Percentiles rank a stretch among this genome's conserved stretches.
phyloP scores from a whole-genome alignment of 2,888 invertebrate species.

The Melieria omissa region DNA sequence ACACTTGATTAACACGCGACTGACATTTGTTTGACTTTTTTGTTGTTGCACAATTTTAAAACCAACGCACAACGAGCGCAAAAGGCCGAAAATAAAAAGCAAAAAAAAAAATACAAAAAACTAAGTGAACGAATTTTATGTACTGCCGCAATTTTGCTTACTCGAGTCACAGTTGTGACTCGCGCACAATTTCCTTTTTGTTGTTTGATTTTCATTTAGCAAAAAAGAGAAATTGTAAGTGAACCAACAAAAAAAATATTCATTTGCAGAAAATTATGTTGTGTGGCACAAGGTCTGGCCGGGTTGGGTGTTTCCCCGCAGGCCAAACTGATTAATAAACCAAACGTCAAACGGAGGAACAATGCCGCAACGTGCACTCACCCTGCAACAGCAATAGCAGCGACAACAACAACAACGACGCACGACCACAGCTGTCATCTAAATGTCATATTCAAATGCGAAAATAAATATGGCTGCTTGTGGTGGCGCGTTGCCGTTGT shows the following conservation, averaged over 20 bases:
- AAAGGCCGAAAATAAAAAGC: slow-evolving; percentile 31
- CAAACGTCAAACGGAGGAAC: slow-evolving; percentile 61
- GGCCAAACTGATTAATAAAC: slow-evolving; percentile 67
- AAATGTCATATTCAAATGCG: slow-evolving; percentile 61
- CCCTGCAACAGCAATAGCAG: slow-evolving; percentile 15
- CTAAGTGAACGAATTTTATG: slow-evolving; percentile 17
- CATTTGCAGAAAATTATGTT: slow-evolving; percentile 54
- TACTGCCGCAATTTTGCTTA: slow-evolving; percentile 19
- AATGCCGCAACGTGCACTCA: slow-evolving; percentile 30
- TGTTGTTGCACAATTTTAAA: slow-evolving; percentile 25
- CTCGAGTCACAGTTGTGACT: no score
- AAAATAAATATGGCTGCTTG: slow-evolving; percentile 41
- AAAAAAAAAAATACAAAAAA: slow-evolving; percentile 8
- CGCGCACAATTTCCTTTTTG: no score
- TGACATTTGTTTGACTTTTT: slow-evolving; percentile 63
- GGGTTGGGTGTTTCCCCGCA: slow-evolving; percentile 47
- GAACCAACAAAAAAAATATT: slow-evolving; percentile 42
- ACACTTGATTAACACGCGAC: slow-evolving; percentile 66
- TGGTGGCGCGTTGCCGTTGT: slow-evolving; percentile 3
- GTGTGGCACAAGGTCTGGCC: slow-evolving; percentile 11
- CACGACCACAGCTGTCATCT: slow-evolving; percentile 61
- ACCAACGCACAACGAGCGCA: slow-evolving; percentile 20
- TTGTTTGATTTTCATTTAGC: neutral
- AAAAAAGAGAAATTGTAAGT: neutral
- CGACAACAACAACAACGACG: slow-evolving; percentile 25